phyloP scores from a whole-genome alignment of 2,888 invertebrate genomes.

The Leucania comma region DNA sequence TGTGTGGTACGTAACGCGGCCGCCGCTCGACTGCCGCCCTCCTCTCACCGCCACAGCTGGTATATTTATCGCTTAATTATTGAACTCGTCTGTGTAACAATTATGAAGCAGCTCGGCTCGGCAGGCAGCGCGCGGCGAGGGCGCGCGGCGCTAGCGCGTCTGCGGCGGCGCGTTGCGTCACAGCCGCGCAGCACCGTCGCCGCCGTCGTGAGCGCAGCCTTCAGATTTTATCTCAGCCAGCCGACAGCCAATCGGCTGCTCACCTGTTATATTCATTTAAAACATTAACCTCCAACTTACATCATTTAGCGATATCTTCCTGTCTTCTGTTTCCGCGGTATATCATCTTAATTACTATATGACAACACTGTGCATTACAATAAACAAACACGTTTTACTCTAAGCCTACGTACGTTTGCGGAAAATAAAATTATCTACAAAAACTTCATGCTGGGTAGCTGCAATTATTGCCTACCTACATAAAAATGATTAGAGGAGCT shows the following conservation, averaged over 20 bases:
- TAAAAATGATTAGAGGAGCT: neutral
- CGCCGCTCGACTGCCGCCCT: constrained; percentile 89
- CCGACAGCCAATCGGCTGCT: constrained; percentile 77
- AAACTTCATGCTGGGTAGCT: neutral
- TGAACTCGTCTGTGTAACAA: constrained; percentile 89
- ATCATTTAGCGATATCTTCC: constrained; percentile 80
- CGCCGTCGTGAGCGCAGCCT: constrained; percentile 74
- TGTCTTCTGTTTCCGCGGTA: constrained; percentile 81
- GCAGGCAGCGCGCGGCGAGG: constrained; percentile 75
- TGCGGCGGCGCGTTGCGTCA: constrained; percentile 85
- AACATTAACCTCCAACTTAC: constrained; percentile 85
- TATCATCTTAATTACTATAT: constrained; percentile 56
- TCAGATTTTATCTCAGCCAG: constrained; percentile 83
- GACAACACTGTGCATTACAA: constrained; percentile 32
- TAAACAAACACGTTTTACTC: constrained; percentile 18
- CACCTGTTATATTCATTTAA: constrained; percentile 81
- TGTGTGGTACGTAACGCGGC: constrained; percentile 88
- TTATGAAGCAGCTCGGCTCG: constrained; percentile 84
- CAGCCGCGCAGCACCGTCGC: constrained; percentile 67
- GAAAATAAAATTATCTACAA: neutral
- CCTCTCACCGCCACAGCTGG: constrained; percentile 86
- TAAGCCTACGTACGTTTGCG: neutral
- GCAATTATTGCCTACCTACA: neutral
- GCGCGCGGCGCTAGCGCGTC: constrained; percentile 86
- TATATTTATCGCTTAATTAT: constrained; percentile 90